Percentiles rank a stretch among this genome's conserved stretches.
phyloP scores from a whole-genome alignment of 2,888 invertebrate species.

The Tipula lateralis region DNA sequence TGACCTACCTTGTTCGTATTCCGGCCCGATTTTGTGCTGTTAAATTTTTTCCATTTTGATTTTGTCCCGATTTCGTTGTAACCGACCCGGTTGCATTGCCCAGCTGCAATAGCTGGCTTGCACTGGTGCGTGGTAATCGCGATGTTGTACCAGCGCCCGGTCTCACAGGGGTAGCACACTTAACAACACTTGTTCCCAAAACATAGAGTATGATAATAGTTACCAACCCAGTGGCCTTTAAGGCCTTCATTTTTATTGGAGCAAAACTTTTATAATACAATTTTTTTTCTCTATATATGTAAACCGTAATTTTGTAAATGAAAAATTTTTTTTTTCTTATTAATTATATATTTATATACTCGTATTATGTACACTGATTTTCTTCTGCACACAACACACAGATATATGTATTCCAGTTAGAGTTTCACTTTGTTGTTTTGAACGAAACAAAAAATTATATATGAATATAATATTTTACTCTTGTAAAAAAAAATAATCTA shows the following conservation, averaged over 20 bases:
- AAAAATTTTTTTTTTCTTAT: not conserved
- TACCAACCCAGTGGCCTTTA: conserved; percentile 41
- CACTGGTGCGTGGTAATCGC: conserved; percentile 57
- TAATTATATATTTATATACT: too few species aligned
- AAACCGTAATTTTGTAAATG: not conserved
- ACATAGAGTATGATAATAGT: conserved; percentile 33
- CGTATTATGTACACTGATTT: not conserved
- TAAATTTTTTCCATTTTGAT: conserved; percentile 28
- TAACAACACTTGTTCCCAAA: conserved; percentile 35
- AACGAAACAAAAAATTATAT: not conserved
- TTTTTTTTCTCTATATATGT: not conserved
- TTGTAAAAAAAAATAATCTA: not conserved
- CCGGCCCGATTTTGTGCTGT: conserved; percentile 44
- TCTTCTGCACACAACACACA: not conserved
- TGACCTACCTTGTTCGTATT: conserved; percentile 46
- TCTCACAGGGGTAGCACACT: conserved; percentile 41
- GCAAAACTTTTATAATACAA: not conserved
- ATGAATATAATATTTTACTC: not conserved
- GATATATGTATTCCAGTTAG: not conserved
- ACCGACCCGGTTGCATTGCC: conserved; percentile 44
- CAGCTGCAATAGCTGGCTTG: conserved; percentile 51
- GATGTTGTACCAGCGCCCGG: conserved; percentile 49
- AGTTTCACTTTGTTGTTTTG: not conserved
- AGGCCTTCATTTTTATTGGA: conserved; percentile 41
- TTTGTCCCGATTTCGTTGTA: conserved; percentile 32